Percentiles rank a stretch among this genome's conserved stretches.
phyloP scores from a whole-genome alignment of 2,888 invertebrate genomes.

The Dicycla oo region DNA sequence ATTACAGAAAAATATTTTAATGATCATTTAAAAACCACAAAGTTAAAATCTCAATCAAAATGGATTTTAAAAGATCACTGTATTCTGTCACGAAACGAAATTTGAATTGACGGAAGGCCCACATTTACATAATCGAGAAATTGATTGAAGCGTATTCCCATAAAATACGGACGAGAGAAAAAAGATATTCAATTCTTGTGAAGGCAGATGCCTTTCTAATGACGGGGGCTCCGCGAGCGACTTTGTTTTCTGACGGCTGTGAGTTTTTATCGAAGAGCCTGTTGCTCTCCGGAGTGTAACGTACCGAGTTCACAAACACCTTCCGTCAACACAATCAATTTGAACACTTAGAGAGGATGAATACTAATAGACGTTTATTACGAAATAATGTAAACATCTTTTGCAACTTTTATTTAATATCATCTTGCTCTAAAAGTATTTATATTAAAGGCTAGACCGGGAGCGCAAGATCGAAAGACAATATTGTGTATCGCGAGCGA shows the following conservation, averaged over 20 bases:
- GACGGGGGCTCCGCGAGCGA: constrained; percentile 69
- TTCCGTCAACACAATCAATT: constrained; percentile 55
- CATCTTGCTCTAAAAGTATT: not conserved
- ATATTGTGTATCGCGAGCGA: constrained; percentile 22
- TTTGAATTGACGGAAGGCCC: constrained; percentile 78
- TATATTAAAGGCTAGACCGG: constrained; percentile 20
- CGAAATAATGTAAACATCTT: constrained; percentile 22
- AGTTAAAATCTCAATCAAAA: constrained; percentile 77
- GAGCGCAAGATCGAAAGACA: constrained; percentile 38
- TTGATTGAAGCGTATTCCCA: constrained; percentile 87
- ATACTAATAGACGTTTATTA: constrained; percentile 45
- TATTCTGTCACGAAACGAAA: constrained; percentile 71
- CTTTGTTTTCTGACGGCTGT: constrained; percentile 65
- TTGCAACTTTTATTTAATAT: constrained; percentile 16
- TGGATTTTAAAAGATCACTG: constrained; percentile 77
- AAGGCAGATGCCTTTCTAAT: constrained; percentile 83
- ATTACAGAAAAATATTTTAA: constrained; percentile 61
- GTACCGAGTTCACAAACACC: constrained; percentile 48
- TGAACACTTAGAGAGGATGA: constrained; percentile 38
- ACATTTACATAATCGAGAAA: constrained; percentile 88
- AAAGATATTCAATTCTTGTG: constrained; percentile 81
- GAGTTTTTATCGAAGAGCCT: constrained; percentile 70
- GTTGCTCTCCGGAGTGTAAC: constrained; percentile 67
- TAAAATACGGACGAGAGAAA: constrained; percentile 75
- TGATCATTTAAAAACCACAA: constrained; percentile 71